Base-by-base conservation (phyloP, 2,797 vertebrate genomes). In the Melopsittacus undulatus region DNA sequence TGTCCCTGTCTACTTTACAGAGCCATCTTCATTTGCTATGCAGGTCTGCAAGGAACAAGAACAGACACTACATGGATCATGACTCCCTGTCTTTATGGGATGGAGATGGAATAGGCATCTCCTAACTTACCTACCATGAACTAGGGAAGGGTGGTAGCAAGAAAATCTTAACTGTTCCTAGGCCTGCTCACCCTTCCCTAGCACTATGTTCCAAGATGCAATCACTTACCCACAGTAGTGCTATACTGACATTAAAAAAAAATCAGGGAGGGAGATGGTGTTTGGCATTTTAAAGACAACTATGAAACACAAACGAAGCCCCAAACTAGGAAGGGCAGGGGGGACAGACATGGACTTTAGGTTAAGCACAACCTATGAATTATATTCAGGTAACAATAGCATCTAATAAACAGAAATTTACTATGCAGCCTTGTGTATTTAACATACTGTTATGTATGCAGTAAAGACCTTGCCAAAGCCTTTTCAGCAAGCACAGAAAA, bases 41-140 rank as follows among this genome's bases (percentile, higher is more conserved):
- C 23, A 59, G 40, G 19, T 73, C 59, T 76, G n/a, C 45, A 85
- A 46, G 26, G 38, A 90, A 56, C 26, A 77, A 57, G 79, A 61
- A 68, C 20, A 74, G 43, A 51, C 19, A 11, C 9, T 43, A 18
- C 16, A 17, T 34, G n/a, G n/a, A 85, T 11, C n/a, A 42, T 5
- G 0, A 0, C 7, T 45, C n/a, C 27, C 11, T 13, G 7, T 70
- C 36, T 48, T 32, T 59, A 48, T 4, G 16, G 36, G 38, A 27
- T 36, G 24, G 48, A 54, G 54, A 56, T 4, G 23, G 36, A 90
- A 48, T 1, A 83, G 42, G 29, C 66, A 94, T 66, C 13, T 75
- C 38, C 29, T 20, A 75, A 49, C 13, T 48, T 21, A 27, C 29
- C 23, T 3, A 43, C 27, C 52, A 56, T 19, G 30, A 67, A 56